Percentiles rank a stretch among this genome's conserved stretches.
Evolutionary conservation across 53 echinoderm and acorn worm species (phyloP).

Genomic region (Astropecten irregularis): DNA sequence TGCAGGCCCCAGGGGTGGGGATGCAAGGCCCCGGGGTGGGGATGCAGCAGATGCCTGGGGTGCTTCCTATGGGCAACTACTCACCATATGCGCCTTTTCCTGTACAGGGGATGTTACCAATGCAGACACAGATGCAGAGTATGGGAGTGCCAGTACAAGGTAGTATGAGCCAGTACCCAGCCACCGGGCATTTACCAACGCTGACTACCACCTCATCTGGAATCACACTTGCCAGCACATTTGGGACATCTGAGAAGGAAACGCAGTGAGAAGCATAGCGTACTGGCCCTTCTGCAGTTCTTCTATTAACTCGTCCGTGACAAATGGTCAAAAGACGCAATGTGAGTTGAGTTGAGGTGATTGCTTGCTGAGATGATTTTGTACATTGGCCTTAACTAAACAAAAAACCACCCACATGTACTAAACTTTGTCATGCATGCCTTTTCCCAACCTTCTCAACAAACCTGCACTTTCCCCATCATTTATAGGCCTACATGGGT

Average conservation of each 20-base stretch:
- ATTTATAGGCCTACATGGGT: too few relatives aligned
- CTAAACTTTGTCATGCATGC: background rate
- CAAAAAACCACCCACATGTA: background rate
- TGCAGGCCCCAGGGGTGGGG: constrained; percentile 55
- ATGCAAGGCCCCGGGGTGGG: constrained; percentile 65
- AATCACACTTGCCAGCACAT: background rate
- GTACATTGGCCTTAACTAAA: background rate
- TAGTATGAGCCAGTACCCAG: constrained; percentile 45
- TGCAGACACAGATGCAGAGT: constrained; percentile 42
- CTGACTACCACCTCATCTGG: constrained; percentile 21
- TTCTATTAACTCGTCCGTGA: background rate
- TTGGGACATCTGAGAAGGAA: constrained; percentile 11
- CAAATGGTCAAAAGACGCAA: background rate
- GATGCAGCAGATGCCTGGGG: constrained; percentile 68
- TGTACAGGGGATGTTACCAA: constrained; percentile 70
- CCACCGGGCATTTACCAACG: constrained; percentile 45
- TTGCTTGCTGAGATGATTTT: background rate
- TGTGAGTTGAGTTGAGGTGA: background rate
- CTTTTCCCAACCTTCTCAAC: background rate
- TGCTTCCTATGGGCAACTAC: constrained; percentile 58
- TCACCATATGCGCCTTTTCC: constrained; percentile 82
- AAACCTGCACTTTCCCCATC: background rate
- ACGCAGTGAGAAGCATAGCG: constrained; percentile 7
- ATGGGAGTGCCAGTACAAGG: constrained; percentile 54
- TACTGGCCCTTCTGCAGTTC: too few relatives aligned